Percentiles rank a stretch among this genome's conserved stretches.
Evolutionary conservation across 2,797 vertebrate genomes (phyloP).

Genomic region (Rhabdomys pumilio): DNA sequence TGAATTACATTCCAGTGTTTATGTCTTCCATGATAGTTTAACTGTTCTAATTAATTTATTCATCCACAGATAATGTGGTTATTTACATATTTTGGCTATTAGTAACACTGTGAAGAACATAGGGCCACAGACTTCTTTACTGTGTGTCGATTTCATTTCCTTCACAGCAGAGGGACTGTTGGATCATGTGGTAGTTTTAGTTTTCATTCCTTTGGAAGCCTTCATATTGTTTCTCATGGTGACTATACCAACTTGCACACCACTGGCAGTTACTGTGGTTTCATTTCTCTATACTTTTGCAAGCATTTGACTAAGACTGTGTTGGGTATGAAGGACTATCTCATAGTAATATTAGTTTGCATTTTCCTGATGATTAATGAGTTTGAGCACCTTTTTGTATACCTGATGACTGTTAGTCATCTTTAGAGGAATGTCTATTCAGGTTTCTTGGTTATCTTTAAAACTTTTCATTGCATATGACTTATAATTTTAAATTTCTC

Average conservation of each 20-base stretch:
- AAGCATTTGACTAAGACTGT: background rate
- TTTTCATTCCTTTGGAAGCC: background rate
- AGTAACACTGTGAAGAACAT: background rate
- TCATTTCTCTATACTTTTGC: background rate
- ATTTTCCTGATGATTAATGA: background rate
- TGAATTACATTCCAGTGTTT: background rate
- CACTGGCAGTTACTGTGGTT: background rate
- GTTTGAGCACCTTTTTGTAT: background rate
- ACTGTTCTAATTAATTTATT: background rate
- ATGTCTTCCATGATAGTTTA: background rate
- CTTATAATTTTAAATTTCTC: background rate
- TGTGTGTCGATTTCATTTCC: background rate
- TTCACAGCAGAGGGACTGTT: background rate
- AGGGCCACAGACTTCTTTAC: background rate
- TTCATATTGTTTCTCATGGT: background rate
- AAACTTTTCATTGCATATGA: background rate
- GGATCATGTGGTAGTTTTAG: background rate
- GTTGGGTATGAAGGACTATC: background rate
- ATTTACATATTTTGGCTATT: background rate
- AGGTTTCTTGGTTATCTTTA: background rate
- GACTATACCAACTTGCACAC: background rate
- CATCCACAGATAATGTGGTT: background rate
- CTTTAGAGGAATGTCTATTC: background rate
- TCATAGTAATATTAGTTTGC: background rate
- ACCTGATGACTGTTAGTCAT: background rate